phyloP scores from a whole-genome alignment of 2,888 invertebrate genomes.

The Steinernema carpocapsae region DNA sequence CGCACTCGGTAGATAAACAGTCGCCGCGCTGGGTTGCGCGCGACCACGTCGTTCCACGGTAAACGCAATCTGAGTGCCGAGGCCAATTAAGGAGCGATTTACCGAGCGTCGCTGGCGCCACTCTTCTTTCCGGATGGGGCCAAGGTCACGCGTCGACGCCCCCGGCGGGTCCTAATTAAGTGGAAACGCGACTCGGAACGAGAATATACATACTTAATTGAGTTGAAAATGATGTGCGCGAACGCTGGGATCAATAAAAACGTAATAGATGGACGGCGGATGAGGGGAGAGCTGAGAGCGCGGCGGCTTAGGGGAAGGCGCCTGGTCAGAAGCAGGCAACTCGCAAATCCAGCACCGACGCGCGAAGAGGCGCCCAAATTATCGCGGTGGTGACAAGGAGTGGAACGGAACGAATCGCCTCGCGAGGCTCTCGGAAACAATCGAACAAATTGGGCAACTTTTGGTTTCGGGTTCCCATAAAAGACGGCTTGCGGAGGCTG shows the following conservation, averaged over 20 bases:
- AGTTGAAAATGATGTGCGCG: conserved; percentile 30
- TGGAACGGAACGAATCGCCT: not conserved
- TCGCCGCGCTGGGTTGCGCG: not conserved
- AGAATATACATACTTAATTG: conserved; percentile 25
- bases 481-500: too few relatives aligned
- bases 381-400: too few relatives aligned
- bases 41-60: not conserved
- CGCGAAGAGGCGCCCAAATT: too few relatives aligned
- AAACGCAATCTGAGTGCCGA: not conserved
- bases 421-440: conserved; percentile 7
- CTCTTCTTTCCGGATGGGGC: conserved; percentile 15
- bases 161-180: conserved; percentile 26
- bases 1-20: not conserved
- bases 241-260: not conserved
- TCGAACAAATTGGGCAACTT: too few relatives aligned
- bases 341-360: not conserved
- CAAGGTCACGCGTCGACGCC: conserved; percentile 19
- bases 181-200: conserved; percentile 6
- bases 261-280: not conserved
- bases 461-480: too few relatives aligned
- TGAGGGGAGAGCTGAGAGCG: too few relatives aligned
- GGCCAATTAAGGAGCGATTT: conserved; percentile 24
- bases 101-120: conserved; percentile 1
- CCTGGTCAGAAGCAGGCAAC: not conserved
- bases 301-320: too few relatives aligned